Evolutionary conservation across 1,140 invertebrate genomes (phyloP), one percentile per base, ranked within the genome.

Genomic region (Subanguina moxae): DNA sequence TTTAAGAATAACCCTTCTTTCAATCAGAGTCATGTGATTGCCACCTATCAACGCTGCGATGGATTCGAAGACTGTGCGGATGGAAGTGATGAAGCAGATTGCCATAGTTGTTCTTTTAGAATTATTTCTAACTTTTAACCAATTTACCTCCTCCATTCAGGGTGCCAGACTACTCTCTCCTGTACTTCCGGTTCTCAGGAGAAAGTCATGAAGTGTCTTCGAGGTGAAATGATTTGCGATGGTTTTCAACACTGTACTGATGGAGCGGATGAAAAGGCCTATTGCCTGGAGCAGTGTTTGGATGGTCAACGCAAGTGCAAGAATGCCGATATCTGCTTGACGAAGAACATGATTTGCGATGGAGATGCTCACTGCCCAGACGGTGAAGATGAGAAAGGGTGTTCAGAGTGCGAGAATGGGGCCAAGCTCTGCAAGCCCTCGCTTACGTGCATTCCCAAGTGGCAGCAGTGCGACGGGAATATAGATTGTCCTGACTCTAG

Each of bases 401-500:
- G 74, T 58, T 28, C 19, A 21, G 21, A 56, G 9, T 75, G 74
- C 57, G 25, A 52, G 28, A 57, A 62, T 62, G 74, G 61, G 1
- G 62, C 72, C 15, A 74, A 71, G 32, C 63, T 52, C 19, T 76
- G 74, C 52, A 27, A 25, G 15, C 17, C 67, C 1, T 17, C 43
- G 7, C 25, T 48, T 23, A 13, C 19, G 8, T 76, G 75, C 68
- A 23, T 76, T 21, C 62, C 74, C n/a, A 76, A 72, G 43, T 73
- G 75, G 76, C 8, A 63, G 17, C 21, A 78, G 13, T 76, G 75
- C 43, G 65, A 76, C 45, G 75, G 75, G n/a, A 27, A 57, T 45
- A n/a, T 57, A 5, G 59, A 76, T 21, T 76, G 75, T 58, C n/a
- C 15, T 8, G 65, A 75, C 46, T 63, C 42, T 3, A 46, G 28